Evolutionary conservation across 2,797 vertebrate genomes (phyloP).

Genomic region (Erethizon dorsatum): DNA sequence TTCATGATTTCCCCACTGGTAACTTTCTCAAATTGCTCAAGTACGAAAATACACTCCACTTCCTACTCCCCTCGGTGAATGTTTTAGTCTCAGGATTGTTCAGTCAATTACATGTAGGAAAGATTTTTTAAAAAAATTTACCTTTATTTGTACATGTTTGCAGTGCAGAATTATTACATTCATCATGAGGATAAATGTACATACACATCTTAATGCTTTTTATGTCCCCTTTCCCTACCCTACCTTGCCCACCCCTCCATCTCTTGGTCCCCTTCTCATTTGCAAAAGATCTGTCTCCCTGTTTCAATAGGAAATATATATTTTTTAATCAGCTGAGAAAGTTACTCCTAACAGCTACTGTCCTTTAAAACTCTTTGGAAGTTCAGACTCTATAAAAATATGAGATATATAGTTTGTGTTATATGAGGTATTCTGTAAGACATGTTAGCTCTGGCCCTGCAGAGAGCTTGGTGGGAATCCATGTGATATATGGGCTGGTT

Average conservation of each 20-base stretch:
- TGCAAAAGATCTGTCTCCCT: background rate
- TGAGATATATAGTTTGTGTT: background rate
- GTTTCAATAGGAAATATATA: background rate
- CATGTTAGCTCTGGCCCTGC: background rate
- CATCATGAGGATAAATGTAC: background rate
- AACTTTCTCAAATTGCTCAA: background rate
- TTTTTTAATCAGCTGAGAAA: background rate
- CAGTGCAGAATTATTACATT: background rate
- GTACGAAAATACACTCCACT: background rate
- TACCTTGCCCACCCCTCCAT: background rate
- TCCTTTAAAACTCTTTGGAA: background rate
- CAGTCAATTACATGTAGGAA: background rate
- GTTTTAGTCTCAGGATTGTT: constrained; percentile 9
- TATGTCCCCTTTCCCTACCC: background rate
- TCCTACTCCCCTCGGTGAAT: background rate
- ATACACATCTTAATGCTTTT: background rate
- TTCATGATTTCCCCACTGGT: background rate
- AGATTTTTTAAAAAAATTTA: background rate
- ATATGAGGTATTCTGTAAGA: background rate
- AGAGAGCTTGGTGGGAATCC: background rate
- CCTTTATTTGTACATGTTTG: background rate
- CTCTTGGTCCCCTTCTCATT: background rate
- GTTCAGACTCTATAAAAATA: background rate
- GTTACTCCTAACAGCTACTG: background rate
- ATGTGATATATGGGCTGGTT: background rate